Evolutionary conservation across 2,113 vertebrate genomes (phyloP).

Genomic region (Sylvietta virens): DNA sequence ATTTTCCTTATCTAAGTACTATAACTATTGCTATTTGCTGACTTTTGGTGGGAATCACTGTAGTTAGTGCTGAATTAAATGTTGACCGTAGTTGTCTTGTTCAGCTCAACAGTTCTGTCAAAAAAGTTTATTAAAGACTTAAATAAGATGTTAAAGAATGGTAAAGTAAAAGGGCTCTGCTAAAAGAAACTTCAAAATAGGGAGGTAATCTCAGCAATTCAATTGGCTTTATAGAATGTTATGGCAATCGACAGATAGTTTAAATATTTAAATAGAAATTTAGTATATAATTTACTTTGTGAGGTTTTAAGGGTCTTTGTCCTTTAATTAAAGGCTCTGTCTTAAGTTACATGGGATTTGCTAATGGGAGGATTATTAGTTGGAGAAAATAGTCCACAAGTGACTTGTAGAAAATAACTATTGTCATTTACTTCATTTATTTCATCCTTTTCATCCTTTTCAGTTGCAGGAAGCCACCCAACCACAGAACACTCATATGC

Average conservation of each 20-base stretch:
- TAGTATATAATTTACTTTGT: constrained; percentile 72
- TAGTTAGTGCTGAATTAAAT: constrained; percentile 63
- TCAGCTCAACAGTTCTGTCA: constrained; percentile 67
- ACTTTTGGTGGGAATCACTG: constrained; percentile 52
- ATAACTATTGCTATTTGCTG: constrained; percentile 32
- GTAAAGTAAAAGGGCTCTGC: constrained; percentile 59
- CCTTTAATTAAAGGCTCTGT: constrained; percentile 68
- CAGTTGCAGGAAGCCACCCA: constrained; percentile 77
- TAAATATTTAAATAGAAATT: constrained; percentile 70
- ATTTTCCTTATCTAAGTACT: constrained; percentile 17
- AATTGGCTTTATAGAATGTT: constrained; percentile 65
- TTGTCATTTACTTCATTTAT: constrained; percentile 67
- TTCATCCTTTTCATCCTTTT: constrained; percentile 75
- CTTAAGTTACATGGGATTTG: constrained; percentile 69
- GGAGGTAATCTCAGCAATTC: constrained; percentile 44
- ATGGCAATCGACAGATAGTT: constrained; percentile 64
- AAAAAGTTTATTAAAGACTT: constrained; percentile 65
- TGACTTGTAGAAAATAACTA: constrained; percentile 69
- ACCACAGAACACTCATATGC: constrained; percentile 76
- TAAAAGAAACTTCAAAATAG: constrained; percentile 43
- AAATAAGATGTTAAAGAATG: constrained; percentile 60
- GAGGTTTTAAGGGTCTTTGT: constrained; percentile 69
- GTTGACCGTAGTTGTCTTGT: constrained; percentile 67
- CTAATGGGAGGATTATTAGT: constrained; percentile 72
- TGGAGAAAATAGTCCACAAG: constrained; percentile 69